Conservation (phyloP, 2,113 vertebrate genomes). For the Brachyhypopomus gauderio region DNA sequence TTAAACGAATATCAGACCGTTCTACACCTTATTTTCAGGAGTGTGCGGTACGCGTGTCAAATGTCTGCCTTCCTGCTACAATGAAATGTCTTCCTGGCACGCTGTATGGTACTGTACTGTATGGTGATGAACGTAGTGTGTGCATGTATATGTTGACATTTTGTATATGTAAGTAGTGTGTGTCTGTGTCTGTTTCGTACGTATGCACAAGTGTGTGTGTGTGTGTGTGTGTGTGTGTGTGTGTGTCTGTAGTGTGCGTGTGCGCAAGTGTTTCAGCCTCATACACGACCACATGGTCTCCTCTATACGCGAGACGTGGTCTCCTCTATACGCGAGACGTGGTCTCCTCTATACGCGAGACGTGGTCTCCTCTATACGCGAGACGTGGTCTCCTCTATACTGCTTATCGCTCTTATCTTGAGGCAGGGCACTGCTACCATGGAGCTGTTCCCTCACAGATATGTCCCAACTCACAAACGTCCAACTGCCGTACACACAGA, state of each 20-base stretch:
- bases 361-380: neutral
- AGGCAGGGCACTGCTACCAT: neutral
- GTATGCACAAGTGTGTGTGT: too few species aligned
- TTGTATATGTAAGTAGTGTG: too few species aligned
- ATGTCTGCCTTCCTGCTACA: too few species aligned
- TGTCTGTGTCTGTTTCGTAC: neutral
- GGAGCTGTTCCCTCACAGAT: neutral
- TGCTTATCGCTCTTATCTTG: conserved; percentile 1
- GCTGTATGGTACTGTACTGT: too few species aligned
- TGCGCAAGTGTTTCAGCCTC: neutral
- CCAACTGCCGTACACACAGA: neutral
- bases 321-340: neutral
- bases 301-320: neutral
- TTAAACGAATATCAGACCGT: too few species aligned
- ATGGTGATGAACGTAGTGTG: too few species aligned
- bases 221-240: neutral
- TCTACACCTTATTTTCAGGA: too few species aligned
- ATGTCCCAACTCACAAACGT: neutral
- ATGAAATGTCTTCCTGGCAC: too few species aligned
- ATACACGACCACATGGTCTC: too few species aligned
- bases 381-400: neutral
- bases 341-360: neutral
- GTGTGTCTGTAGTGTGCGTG: neutral
- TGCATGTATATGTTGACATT: too few species aligned
- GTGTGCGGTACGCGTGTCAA: too few species aligned